These are phyloP conservation scores for Heteromormyrus szaboi DNA, from an alignment of 2,797 vertebrate genomes.

Conservation along the genomic window DNA sequence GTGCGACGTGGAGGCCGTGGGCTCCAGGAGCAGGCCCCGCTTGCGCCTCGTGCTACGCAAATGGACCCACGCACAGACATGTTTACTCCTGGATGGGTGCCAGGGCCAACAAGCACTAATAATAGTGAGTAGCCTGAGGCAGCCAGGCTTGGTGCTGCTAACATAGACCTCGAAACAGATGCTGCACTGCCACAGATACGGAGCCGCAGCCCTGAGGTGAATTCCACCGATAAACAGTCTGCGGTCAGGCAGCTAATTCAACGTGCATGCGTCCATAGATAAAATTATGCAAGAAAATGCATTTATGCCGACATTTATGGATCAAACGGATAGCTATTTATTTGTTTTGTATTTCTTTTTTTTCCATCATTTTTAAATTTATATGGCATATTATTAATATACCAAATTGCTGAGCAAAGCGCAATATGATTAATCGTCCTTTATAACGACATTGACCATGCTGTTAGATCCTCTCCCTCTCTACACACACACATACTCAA, in stretches of 20 bases:
- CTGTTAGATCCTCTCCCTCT: background rate
- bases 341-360: background rate
- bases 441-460: background rate
- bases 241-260: background rate
- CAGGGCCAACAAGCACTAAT: background rate
- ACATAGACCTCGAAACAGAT: background rate
- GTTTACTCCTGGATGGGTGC: background rate
- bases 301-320: background rate
- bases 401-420: background rate
- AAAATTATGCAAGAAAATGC: background rate
- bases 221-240: slow-evolving; percentile 4
- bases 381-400: background rate
- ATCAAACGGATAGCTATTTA: background rate
- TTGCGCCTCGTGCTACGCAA: background rate
- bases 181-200: background rate
- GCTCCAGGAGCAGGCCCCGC: background rate
- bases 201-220: background rate
- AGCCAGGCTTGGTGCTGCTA: background rate
- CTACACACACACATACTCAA: slow-evolving; percentile 25
- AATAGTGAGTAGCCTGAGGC: background rate
- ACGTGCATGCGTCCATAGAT: background rate
- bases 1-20: slow-evolving; percentile 9
- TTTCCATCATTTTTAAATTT: background rate
- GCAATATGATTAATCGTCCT: background rate
- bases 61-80: background rate